Conservation (phyloP, 2,888 invertebrate genomes). For the Lochmaea crataegi region DNA sequence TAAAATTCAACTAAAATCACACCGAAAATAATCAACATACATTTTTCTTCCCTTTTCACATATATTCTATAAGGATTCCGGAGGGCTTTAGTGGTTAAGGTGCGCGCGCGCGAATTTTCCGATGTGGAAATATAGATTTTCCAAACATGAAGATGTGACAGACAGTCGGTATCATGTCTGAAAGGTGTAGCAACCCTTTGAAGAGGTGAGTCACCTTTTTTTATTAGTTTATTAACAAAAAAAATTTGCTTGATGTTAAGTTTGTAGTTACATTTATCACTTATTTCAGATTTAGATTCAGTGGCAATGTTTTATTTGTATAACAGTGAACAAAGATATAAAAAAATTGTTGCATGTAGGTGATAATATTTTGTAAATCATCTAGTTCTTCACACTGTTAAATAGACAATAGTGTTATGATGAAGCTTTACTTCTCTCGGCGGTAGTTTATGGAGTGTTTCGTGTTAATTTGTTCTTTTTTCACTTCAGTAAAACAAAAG, state of each 20-base stretch:
- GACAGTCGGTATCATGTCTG: conserved; percentile 50
- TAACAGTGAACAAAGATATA: conserved; percentile 7
- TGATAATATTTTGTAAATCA: conserved; percentile 8
- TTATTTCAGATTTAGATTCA: not conserved
- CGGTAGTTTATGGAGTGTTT: not conserved
- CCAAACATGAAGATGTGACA: conserved; percentile 41
- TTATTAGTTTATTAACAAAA: conserved; percentile 16
- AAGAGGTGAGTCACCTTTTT: conserved; percentile 53
- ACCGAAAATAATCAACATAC: not conserved
- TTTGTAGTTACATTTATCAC: conserved; percentile 28
- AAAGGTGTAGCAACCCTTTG: conserved; percentile 50
- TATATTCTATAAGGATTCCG: not conserved
- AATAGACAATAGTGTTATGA: not conserved
- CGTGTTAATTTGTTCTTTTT: not conserved
- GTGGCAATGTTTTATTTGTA: not conserved
- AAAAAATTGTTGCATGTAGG: conserved; percentile 8
- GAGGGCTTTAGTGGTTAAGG: conserved; percentile 6
- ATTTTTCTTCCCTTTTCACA: conserved; percentile 23
- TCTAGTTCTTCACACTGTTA: not conserved
- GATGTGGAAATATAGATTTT: conserved; percentile 39
- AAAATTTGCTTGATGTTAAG: not conserved
- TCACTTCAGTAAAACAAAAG: not conserved
- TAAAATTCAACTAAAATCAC: not conserved
- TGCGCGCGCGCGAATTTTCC: conserved; percentile 34
- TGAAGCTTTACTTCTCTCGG: not conserved